Conservation (phyloP, 2,888 invertebrate genomes). For the Nomada ruficornis region DNA sequence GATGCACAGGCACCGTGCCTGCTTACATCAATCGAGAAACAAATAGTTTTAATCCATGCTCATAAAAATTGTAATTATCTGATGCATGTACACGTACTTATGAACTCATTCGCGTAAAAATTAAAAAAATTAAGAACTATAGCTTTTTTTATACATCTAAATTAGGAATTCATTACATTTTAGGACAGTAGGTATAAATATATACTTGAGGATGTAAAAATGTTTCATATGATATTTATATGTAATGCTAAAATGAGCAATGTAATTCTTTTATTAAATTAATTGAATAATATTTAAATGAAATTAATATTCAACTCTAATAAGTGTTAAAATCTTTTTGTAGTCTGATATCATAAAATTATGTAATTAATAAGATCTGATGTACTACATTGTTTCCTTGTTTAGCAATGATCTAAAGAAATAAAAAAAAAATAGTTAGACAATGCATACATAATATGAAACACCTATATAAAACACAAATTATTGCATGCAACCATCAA, state of each 20-base stretch:
- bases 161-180: not conserved
- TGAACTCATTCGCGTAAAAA: constrained; percentile 36
- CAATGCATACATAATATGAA: not conserved
- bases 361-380: not conserved
- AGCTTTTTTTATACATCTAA: constrained; percentile 5
- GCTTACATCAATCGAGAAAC: constrained; percentile 36
- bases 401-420: constrained; percentile 9
- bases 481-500: constrained; percentile 40
- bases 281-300: constrained; percentile 12
- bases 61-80: constrained; percentile 40
- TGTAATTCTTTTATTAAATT: no score
- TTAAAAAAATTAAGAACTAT: constrained; percentile 6
- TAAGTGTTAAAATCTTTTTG: constrained; percentile 4
- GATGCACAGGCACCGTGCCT: not conserved
- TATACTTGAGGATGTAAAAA: constrained; percentile 3
- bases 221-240: not conserved
- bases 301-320: constrained; percentile 16
- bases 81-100: constrained; percentile 13
- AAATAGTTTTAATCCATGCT: constrained; percentile 56
- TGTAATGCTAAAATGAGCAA: not conserved
- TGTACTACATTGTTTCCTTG: not conserved
- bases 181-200: constrained; percentile 10
- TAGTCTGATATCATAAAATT: not conserved
- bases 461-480: constrained; percentile 25
- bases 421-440: not conserved